Conservation (phyloP, 2,797 vertebrate genomes). For the Crocodylus rhombifer region DNA sequence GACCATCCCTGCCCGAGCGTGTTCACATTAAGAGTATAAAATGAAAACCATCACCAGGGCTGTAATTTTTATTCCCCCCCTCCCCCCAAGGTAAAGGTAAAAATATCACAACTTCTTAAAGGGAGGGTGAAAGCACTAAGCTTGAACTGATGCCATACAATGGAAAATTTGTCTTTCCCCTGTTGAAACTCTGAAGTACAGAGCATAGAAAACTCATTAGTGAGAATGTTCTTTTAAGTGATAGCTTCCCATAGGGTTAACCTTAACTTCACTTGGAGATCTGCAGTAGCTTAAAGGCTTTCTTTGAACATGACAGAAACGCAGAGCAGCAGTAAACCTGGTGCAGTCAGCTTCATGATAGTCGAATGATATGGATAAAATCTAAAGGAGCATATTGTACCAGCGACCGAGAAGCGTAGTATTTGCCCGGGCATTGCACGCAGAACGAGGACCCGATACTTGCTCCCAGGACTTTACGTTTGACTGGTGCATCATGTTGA, state of each 20-base stretch:
- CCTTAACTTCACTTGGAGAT: not conserved
- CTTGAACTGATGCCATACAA: fast-evolving
- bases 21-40: fast-evolving
- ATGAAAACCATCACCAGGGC: fast-evolving
- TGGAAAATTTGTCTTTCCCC: not conserved
- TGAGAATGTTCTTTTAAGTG: not conserved
- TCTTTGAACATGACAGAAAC: conserved; percentile 13
- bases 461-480: not conserved
- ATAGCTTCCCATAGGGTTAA: not conserved
- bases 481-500: not conserved
- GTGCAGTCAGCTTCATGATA: not conserved
- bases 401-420: fast-evolving
- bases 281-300: not conserved
- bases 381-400: not conserved
- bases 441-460: not conserved
- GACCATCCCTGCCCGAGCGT: not conserved
- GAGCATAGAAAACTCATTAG: fast-evolving
- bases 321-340: not conserved
- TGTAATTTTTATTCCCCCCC: no score
- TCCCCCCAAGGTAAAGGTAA: no score
- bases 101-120: fast-evolving
- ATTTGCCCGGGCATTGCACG: fast-evolving
- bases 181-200: fast-evolving
- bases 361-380: conserved; percentile 8
- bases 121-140: not conserved